Evolutionary conservation across 2,888 invertebrate genomes (phyloP).

Genomic region (Plagodis dolabraria): DNA sequence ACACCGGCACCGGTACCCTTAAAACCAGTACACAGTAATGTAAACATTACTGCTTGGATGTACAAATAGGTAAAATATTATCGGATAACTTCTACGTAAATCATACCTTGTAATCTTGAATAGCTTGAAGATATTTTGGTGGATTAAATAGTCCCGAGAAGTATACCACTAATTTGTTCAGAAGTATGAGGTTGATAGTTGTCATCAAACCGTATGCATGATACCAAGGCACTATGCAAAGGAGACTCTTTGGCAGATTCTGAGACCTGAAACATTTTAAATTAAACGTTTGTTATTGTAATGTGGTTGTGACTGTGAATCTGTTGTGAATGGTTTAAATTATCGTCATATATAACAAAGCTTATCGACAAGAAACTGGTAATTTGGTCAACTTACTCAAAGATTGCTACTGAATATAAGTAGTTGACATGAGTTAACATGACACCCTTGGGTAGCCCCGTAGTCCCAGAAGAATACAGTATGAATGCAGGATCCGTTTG

Average conservation of each 20-base stretch:
- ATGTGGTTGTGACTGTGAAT: no score
- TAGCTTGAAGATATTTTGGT: constrained; percentile 82
- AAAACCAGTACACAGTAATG: no score
- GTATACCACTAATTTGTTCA: constrained; percentile 74
- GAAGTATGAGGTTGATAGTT: constrained; percentile 80
- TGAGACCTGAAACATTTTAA: not conserved
- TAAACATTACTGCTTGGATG: no score
- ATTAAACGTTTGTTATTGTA: no score
- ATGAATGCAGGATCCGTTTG: constrained; percentile 52
- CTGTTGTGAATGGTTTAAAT: no score
- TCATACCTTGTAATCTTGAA: constrained; percentile 86
- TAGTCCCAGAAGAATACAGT: constrained; percentile 87
- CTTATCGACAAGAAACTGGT: no score
- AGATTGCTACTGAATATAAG: constrained; percentile 50
- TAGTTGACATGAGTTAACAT: constrained; percentile 84
- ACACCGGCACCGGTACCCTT: no score
- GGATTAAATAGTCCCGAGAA: constrained; percentile 88
- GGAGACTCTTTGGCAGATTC: constrained; percentile 22
- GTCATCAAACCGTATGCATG: constrained; percentile 90
- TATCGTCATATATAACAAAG: no score
- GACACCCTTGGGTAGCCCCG: constrained; percentile 91
- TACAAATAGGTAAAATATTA: no score
- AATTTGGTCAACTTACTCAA: constrained; percentile 22
- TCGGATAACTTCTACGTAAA: no score
- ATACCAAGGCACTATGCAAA: constrained; percentile 91